A percentile compares a stretch with the other conserved stretches of the same genome.
Evolutionary conservation across 2,797 vertebrate species (phyloP).

Genomic region (Acridotheres tristis): DNA sequence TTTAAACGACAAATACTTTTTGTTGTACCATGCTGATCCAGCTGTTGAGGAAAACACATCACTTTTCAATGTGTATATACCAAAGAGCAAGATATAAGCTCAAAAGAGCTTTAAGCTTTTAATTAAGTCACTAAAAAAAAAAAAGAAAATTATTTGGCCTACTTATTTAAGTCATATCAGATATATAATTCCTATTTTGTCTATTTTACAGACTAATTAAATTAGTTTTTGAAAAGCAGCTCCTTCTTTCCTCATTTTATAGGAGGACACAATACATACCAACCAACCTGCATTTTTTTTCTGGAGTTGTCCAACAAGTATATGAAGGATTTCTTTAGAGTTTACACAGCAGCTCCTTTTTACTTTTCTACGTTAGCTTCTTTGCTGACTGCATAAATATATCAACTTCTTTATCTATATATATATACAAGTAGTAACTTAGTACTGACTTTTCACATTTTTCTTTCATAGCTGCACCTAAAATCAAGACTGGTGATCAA

Average conservation of each 20-base stretch:
- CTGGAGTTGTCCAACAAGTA: neutral
- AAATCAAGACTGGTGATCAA: constrained; percentile 93
- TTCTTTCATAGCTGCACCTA: constrained; percentile 84
- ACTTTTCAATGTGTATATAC: neutral
- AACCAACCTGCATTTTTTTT: neutral
- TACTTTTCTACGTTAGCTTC: neutral
- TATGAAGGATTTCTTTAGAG: neutral
- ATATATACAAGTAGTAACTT: neutral
- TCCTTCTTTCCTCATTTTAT: neutral
- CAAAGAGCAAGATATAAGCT: neutral
- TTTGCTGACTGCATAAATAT: neutral
- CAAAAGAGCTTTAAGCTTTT: neutral
- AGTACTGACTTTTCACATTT: neutral
- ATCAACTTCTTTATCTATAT: neutral
- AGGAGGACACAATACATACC: neutral
- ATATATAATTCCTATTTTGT: neutral
- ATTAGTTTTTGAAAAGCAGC: neutral
- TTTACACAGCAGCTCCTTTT: neutral
- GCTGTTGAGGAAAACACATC: neutral
- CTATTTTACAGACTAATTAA: neutral
- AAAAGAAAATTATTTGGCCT: neutral
- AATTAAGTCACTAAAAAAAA: neutral
- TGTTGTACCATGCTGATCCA: neutral
- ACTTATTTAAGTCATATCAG: neutral
- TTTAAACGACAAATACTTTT: neutral